phyloP scores from a whole-genome alignment of 1,140 invertebrate genomes.

The Scaptomyza graminum region DNA sequence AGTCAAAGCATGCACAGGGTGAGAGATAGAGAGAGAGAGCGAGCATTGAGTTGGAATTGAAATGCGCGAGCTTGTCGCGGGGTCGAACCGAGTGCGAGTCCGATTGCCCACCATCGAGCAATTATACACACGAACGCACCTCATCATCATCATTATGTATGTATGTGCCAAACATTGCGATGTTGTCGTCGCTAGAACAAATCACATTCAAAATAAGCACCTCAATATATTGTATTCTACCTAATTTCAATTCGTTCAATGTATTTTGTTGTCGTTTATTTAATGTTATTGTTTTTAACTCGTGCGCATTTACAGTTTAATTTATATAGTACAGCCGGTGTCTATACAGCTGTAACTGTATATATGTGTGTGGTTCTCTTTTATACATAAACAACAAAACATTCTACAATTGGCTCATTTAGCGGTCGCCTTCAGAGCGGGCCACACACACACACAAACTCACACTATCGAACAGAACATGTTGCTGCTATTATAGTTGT shows the following conservation, averaged over 20 bases:
- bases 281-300: conserved; percentile 34
- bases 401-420: conserved; percentile 76
- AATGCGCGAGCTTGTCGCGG: conserved; percentile 3
- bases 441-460: conserved; percentile 30
- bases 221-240: no score
- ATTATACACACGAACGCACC: conserved; percentile 1
- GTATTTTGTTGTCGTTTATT: neutral
- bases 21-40: conserved; percentile 5
- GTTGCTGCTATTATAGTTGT: conserved; percentile 13
- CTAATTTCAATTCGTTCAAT: no score
- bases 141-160: conserved; percentile 17
- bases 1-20: conserved; percentile 38
- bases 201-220: no score
- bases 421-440: conserved; percentile 14
- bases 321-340: conserved; percentile 24
- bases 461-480: conserved; percentile 15
- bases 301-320: conserved; percentile 14
- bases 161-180: conserved; percentile 21
- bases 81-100: conserved; percentile 14
- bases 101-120: conserved; percentile 16
- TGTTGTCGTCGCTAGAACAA: conserved; percentile 15
- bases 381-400: conserved; percentile 29
- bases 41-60: neutral
- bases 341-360: neutral
- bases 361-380: conserved; percentile 27